Conservation (phyloP, 2,113 vertebrate genomes). For the Eudyptes chrysolophus region DNA sequence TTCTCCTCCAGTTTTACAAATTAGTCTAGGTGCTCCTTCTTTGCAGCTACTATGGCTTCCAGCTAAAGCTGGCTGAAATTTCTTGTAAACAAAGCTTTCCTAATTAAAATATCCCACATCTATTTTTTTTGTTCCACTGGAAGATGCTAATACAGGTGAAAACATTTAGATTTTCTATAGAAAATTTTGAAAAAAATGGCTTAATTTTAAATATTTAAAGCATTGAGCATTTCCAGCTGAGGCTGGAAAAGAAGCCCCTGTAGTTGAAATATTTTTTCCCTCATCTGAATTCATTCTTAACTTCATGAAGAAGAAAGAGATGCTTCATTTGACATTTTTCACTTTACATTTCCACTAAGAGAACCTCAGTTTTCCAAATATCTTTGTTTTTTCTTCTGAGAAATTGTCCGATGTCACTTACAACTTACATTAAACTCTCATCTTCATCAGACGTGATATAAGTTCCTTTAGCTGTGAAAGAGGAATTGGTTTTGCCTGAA, state of each 20-base stretch:
- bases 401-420: conserved; percentile 38
- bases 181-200: neutral
- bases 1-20: neutral
- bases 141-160: neutral
- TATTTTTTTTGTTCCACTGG: neutral
- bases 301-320: neutral
- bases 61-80: neutral
- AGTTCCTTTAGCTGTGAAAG: conserved; percentile 4
- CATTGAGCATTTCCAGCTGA: neutral
- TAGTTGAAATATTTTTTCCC: neutral
- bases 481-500: conserved; percentile 23
- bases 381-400: conserved; percentile 8
- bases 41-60: neutral
- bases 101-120: neutral
- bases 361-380: conserved; percentile 17
- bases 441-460: conserved; percentile 10
- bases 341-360: neutral
- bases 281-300: neutral
- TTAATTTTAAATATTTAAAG: neutral
- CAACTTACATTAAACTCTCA: conserved; percentile 38
- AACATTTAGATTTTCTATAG: neutral
- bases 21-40: neutral
- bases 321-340: neutral
- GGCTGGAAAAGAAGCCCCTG: neutral
- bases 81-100: neutral